These are phyloP conservation scores for Excalfactoria chinensis DNA, from an alignment of 2,113 vertebrate genomes.

Conservation along the genomic window DNA sequence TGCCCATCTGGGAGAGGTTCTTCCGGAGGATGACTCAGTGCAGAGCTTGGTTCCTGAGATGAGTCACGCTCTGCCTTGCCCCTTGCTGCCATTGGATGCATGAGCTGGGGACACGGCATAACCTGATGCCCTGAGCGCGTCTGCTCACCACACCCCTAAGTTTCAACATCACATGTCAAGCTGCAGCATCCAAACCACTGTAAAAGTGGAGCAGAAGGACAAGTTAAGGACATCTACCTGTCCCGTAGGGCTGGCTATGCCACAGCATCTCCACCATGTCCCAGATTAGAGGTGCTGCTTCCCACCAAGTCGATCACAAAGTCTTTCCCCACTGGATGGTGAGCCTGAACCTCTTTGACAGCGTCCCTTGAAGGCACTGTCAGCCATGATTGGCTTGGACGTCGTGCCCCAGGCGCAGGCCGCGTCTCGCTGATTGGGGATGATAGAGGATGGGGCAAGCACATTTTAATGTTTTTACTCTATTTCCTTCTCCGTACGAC, in stretches of 20 bases:
- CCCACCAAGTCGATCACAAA: background rate
- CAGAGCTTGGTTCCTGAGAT: background rate
- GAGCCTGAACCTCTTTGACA: constrained; percentile 53
- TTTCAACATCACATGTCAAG: accelerated
- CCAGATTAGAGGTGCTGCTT: background rate
- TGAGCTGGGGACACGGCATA: background rate
- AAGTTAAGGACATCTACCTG: background rate
- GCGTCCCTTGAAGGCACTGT: background rate
- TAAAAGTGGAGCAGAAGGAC: background rate
- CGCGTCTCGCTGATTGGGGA: background rate
- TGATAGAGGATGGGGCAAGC: background rate
- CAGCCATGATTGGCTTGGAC: constrained; percentile 40
- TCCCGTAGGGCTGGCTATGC: background rate
- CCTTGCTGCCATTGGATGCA: background rate
- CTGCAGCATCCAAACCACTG: background rate
- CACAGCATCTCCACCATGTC: background rate
- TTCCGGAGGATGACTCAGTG: background rate
- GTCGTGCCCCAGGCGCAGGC: background rate
- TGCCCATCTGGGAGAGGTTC: accelerated
- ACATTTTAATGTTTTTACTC: background rate
- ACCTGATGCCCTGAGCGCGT: background rate
- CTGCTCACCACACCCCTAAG: background rate
- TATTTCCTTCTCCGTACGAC: background rate
- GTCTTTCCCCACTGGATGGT: accelerated
- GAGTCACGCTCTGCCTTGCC: background rate